Base-by-base conservation (phyloP, 2,888 invertebrate species). In the Synergus itoensis region DNA sequence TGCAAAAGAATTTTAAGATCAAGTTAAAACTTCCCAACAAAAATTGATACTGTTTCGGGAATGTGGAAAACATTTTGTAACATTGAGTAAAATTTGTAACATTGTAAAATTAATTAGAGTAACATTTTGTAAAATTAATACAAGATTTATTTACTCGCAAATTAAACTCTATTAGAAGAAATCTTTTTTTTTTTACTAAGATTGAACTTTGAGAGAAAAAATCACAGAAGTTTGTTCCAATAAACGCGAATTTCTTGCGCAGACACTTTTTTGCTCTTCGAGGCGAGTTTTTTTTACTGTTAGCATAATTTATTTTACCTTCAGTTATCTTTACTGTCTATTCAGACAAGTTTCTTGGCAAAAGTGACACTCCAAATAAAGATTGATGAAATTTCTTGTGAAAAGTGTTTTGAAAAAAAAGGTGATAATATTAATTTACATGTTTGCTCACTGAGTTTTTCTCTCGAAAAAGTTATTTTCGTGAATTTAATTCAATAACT, bases 1-100 rank as follows among this genome's bases (percentile, higher is more conserved):
- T 14, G 18, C 12, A 79, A 82, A 78, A 80, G 84, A 82, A 83
- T 8, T 69, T 28, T 0, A 45, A 69, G 1, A 45, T 41, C 18
- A 7, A 12, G 21, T 4, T 14, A 69, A 45, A 45, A 69, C 3
- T 1, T 45, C 28, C 9, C 4, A 7, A 9, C 0, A 8, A 57
- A 18, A n/a, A 18, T 57, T 53, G 48, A 14, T 12, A 16, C 12
- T 53, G 12, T 53, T 43, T 43, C 9, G 18, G 18, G 8, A 57
- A 18, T 16, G 0, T 18, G 45, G 14, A 48, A n/a, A n/a, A n/a
- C n/a, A n/a, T n/a, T n/a, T n/a, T n/a, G n/a, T n/a, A n/a, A n/a
- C n/a, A n/a, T n/a, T n/a, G n/a, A n/a, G n/a, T n/a, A n/a, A n/a
- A n/a, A n/a, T n/a, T n/a, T n/a, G n/a, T n/a, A n/a, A n/a, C n/a